Evolutionary conservation across 2,797 vertebrate genomes (phyloP).

Genomic region (Semotilus atromaculatus): DNA sequence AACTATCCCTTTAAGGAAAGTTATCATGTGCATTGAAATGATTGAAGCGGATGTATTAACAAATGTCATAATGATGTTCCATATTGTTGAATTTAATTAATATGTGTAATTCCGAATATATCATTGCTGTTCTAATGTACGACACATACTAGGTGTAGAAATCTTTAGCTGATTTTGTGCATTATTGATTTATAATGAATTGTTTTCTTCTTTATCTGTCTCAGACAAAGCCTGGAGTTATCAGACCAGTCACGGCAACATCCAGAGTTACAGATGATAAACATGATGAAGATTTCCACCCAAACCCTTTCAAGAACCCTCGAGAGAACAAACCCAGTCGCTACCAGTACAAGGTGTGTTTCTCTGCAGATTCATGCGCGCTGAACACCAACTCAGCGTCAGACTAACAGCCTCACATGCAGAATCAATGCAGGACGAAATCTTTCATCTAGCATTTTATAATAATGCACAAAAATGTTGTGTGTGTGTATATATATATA

Average conservation of each 20-base stretch:
- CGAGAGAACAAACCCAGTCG: conserved; percentile 69
- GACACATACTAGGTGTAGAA: neutral
- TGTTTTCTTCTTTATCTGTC: neutral
- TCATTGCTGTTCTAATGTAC: neutral
- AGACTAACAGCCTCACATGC: neutral
- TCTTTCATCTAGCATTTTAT: neutral
- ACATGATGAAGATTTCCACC: conserved; percentile 67
- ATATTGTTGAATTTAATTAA: neutral
- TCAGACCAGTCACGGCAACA: conserved; percentile 82
- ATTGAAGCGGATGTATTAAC: too few species aligned
- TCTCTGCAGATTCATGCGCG: neutral
- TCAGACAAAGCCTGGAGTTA: conserved; percentile 91
- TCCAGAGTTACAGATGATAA: conserved; percentile 76
- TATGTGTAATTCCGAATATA: neutral
- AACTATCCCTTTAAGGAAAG: too few species aligned
- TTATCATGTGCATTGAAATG: too few species aligned
- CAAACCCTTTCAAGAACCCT: conserved; percentile 82
- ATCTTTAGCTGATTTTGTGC: neutral
- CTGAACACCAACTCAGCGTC: neutral
- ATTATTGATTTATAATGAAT: neutral
- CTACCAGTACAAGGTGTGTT: conserved; percentile 79
- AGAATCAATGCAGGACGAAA: neutral
- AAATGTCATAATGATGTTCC: neutral
- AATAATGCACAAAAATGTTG: neutral
- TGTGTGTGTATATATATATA: too few species aligned